Conservation (phyloP, 2,113 vertebrate genomes). For the Poecilia latipinna region DNA sequence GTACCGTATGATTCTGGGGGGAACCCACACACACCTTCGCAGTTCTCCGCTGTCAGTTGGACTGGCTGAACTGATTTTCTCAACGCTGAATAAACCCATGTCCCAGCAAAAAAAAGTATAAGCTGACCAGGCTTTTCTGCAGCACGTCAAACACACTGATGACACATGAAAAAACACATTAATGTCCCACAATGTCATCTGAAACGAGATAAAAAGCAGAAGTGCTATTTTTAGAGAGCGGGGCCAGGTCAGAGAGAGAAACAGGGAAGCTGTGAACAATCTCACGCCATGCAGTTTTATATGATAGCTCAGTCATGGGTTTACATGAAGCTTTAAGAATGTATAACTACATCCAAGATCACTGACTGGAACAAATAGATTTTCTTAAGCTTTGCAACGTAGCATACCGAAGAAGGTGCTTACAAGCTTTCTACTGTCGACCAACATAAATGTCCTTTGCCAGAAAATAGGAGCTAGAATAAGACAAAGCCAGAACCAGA, state of each 20-base stretch:
- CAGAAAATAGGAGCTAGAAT: no score
- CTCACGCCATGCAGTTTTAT: conserved; percentile 41
- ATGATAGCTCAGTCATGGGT: conserved; percentile 26
- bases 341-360: conserved; percentile 13
- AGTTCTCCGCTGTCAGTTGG: neutral
- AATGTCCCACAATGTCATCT: conserved; percentile 31
- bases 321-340: conserved; percentile 26
- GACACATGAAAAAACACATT: neutral
- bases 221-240: conserved; percentile 14
- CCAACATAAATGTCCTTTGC: no score
- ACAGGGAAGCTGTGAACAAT: conserved; percentile 60
- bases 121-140: conserved; percentile 14
- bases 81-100: conserved; percentile 27
- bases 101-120: conserved; percentile 34
- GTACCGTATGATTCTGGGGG: neutral
- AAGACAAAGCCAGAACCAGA: no score
- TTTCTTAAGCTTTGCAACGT: neutral
- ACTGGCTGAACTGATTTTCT: conserved; percentile 7
- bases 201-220: conserved; percentile 42
- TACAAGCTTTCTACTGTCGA: neutral
- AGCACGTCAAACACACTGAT: conserved; percentile 35
- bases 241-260: conserved; percentile 45
- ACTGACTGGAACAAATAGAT: neutral
- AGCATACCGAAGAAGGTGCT: neutral
- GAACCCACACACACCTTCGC: neutral